phyloP scores from a whole-genome alignment of 2,113 vertebrate species.

The Nestor notabilis region DNA sequence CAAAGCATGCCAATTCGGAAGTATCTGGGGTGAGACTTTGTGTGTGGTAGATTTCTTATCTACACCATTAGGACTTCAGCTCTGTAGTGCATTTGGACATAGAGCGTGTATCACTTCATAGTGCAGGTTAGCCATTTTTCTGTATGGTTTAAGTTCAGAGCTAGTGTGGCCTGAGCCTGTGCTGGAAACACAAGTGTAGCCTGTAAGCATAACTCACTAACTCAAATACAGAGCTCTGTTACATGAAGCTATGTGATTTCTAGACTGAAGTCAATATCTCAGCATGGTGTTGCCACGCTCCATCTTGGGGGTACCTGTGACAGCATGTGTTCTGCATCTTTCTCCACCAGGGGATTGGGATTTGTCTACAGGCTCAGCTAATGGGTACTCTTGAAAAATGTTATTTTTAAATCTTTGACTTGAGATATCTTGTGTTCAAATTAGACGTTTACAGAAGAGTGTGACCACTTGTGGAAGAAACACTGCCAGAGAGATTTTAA shows the following conservation, averaged over 20 bases:
- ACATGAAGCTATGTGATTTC: neutral
- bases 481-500: conserved; percentile 87
- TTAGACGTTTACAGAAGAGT: conserved; percentile 77
- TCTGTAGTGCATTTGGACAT: neutral
- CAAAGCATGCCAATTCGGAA: neutral
- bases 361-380: neutral
- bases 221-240: neutral
- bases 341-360: neutral
- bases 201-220: neutral
- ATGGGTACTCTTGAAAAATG: neutral
- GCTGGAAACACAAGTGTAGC: neutral
- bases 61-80: neutral
- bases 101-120: fast-evolving
- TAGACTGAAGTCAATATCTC: neutral
- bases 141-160: neutral
- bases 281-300: neutral
- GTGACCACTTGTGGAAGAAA: conserved; percentile 85
- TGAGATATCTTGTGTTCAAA: neutral
- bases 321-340: neutral
- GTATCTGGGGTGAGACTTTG: neutral
- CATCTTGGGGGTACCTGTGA: fast-evolving
- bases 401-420: neutral
- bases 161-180: neutral
- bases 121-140: neutral
- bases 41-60: neutral